A percentile compares a stretch with the other conserved stretches of the same genome.
phyloP scores from a whole-genome alignment of 2,113 vertebrate genomes.

The Sceloporus tristichus region DNA sequence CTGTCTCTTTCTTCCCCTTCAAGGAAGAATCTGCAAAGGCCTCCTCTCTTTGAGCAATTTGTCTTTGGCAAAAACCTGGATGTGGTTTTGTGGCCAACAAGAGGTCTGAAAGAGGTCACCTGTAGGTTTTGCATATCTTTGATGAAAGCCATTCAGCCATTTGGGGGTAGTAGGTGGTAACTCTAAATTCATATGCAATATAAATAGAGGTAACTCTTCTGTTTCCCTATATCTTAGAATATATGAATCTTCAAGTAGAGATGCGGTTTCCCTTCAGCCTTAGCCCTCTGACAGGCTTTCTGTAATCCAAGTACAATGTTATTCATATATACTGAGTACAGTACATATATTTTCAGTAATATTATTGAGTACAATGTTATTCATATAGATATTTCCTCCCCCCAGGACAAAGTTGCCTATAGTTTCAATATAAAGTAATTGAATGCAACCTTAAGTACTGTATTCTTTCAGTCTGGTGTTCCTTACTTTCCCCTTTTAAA shows the following conservation, averaged over 20 bases:
- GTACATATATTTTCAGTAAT: no score
- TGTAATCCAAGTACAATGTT: neutral
- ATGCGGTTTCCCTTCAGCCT: neutral
- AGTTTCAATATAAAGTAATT: neutral
- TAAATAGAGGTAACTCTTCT: no score
- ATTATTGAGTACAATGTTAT: no score
- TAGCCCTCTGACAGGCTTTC: no score
- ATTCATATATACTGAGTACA: neutral
- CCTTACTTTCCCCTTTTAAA: neutral
- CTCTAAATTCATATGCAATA: neutral
- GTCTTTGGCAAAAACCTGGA: neutral
- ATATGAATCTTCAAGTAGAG: no score
- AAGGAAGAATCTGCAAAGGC: slow-evolving; percentile 21
- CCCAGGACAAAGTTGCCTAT: neutral
- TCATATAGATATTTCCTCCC: neutral
- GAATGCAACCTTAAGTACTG: neutral
- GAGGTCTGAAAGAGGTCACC: no score
- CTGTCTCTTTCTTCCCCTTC: neutral
- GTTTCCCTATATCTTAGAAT: no score
- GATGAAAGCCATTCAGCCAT: neutral
- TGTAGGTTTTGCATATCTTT: no score
- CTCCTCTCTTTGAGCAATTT: slow-evolving; percentile 40
- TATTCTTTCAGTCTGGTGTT: neutral
- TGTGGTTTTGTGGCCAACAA: no score
- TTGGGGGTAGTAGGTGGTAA: neutral